These are phyloP conservation scores for Labeo catla DNA, from an alignment of 2,113 vertebrate species.

Conservation along the genomic window DNA sequence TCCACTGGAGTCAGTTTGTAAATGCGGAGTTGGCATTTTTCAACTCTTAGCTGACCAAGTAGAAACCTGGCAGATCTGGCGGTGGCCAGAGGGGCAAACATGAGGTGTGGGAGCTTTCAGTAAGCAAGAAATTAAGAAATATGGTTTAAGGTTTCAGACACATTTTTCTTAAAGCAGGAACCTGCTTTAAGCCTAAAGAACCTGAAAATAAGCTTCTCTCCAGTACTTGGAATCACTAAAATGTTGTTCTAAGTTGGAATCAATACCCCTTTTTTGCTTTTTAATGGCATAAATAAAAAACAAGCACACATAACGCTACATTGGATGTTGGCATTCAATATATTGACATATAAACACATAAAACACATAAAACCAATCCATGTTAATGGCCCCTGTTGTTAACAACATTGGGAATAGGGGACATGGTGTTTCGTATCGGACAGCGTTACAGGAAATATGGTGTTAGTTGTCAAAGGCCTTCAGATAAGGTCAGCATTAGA, in stretches of 20 bases:
- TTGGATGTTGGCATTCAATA: too few species aligned
- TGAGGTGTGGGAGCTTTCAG: slow-evolving; percentile 20
- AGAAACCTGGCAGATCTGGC: slow-evolving; percentile 3
- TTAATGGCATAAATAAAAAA: too few species aligned
- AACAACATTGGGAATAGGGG: slow-evolving; percentile 74
- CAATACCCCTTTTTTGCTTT: background rate
- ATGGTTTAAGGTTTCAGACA: slow-evolving; percentile 21
- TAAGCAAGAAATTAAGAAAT: slow-evolving; percentile 32
- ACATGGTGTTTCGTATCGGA: slow-evolving; percentile 71
- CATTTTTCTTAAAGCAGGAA: background rate
- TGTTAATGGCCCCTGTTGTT: slow-evolving; percentile 77
- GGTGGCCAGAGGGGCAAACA: background rate
- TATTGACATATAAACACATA: too few species aligned
- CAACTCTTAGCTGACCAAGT: slow-evolving; percentile 26
- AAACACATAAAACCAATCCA: slow-evolving; percentile 74
- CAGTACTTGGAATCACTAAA: background rate
- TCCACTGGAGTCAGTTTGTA: slow-evolving; percentile 8
- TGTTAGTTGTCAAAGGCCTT: slow-evolving; percentile 60
- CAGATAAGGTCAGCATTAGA: background rate
- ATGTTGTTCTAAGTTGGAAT: background rate
- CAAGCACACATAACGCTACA: too few species aligned
- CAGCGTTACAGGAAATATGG: slow-evolving; percentile 73
- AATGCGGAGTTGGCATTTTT: slow-evolving; percentile 29
- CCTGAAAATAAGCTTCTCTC: slow-evolving; percentile 6
- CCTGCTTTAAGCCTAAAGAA: too few species aligned